Base-by-base conservation (phyloP, 2,888 invertebrate genomes). In the Petrophora chlorosata region DNA sequence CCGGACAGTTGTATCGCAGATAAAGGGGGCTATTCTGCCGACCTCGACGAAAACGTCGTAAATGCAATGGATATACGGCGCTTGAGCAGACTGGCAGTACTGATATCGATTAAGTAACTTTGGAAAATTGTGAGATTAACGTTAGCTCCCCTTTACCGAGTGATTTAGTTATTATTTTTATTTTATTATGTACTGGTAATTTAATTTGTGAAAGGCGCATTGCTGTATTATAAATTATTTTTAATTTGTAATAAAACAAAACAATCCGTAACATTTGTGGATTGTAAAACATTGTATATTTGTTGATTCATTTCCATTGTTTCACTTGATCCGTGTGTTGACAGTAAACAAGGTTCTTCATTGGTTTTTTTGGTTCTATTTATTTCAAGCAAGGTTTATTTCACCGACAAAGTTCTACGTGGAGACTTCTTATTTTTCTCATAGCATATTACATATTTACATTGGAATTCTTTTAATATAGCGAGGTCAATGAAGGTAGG, bases 201-300 rank as follows among this genome's bases (percentile, higher is more conserved):
- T 52, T 54, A 61, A 53, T 54, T 61, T 61, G 61, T 61, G 46
- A 54, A 54, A 46, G 56, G 54, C 58, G 56, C 49, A 43, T 61
- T 51, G 44, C 58, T 61, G 58, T 61, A 61, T 53, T 58, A 58
- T 61, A 61, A 58, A 58, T 60, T 60, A 56, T 56, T 56, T 57
- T 61, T 54, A 49, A 49, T 32, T 49, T 49, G 48, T 44, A 58
- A 61, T 56, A 52, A 61, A 61, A 60, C 47, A 49, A 55, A 42
- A 45, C 52, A 35, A 53, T 54, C 54, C 52, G 26, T 35, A 10
- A 36, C 28, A 38, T 35, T 39, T 42, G 40, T 54, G 58, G 58
- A 53, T 58, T 56, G 53, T 30, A 51, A 56, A 54, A 47, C 43
- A 47, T 45, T 58, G 53, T 61, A 56, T 54, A 53, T 50, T 51